Base-by-base conservation (phyloP, 2,888 invertebrate species). In the Drosophila anomalata region DNA sequence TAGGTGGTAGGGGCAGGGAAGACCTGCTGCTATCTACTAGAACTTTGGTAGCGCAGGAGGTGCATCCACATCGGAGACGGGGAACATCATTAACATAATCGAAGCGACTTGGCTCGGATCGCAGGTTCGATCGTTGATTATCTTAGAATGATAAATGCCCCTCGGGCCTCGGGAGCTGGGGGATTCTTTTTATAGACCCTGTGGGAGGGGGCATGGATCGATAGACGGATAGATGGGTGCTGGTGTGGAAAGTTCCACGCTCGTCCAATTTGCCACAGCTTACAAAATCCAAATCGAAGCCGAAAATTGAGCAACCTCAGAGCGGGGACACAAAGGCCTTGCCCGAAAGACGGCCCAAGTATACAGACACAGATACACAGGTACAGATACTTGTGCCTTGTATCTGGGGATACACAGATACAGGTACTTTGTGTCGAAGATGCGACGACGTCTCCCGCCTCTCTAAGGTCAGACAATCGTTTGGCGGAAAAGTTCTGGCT, bases 81-180 rank as follows among this genome's bases (percentile, higher is more conserved):
- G 22, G 53, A 59, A 51, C 74, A 66, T 52, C 67, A 73, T 73
- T 73, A 73, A 59, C 72, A 73, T 73, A 73, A 73, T 73, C 72
- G 73, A 73, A 72, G 73, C 33, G 39, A 51, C 36, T 55, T 47
- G 57, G 12, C 22, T 42, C 22, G 22, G 44, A 22, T 26, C 11
- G 33, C 14, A 31, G 55, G 29, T 61, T 24, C 62, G 50, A 69
- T 69, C 60, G 53, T 60, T 53, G 60, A 68, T 68, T 58, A 58
- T 68, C 70, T 73, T 73, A 72, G 70, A 63, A 71, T 71, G 73
- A 71, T 71, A 71, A 71, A 71, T 73, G 70, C 55, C 33, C 29
- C 24, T n/a, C 17, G 68, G 44, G 14, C 36, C 9, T 26, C 33
- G 14, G 39, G 17, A 41, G 42, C 56, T 48, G 57, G 48, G n/a